phyloP scores from a whole-genome alignment of 2,113 vertebrate genomes.

The Andinoacara biseriatus region DNA sequence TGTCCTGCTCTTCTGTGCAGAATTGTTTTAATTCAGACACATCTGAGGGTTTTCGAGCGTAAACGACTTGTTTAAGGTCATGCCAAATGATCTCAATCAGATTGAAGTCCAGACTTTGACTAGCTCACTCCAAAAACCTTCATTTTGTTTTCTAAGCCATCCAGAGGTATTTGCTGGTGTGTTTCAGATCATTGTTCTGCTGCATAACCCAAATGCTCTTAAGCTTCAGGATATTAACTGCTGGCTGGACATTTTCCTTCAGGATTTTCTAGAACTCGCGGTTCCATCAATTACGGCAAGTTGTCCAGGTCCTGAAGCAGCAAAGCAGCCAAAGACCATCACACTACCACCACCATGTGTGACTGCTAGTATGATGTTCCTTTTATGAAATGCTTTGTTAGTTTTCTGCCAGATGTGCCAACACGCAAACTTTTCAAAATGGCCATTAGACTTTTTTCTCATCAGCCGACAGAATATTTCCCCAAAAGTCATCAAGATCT shows the following conservation, averaged over 20 bases:
- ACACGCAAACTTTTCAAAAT: neutral
- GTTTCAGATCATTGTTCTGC: neutral
- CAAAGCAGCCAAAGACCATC: neutral
- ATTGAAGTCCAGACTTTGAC: neutral
- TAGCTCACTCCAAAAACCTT: neutral
- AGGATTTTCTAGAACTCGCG: neutral
- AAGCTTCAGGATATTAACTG: neutral
- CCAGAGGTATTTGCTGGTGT: neutral
- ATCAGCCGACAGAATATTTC: neutral
- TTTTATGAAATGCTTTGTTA: neutral
- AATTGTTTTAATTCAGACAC: neutral
- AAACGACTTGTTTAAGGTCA: neutral
- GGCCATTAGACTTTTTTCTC: neutral
- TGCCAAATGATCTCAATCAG: neutral
- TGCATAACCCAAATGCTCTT: neutral
- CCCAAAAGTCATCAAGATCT: neutral
- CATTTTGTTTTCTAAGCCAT: neutral
- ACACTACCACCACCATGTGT: neutral
- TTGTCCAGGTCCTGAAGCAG: neutral
- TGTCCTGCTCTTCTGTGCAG: neutral
- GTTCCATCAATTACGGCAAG: neutral
- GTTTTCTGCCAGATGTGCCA: neutral
- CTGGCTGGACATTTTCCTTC: neutral
- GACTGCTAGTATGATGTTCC: neutral
- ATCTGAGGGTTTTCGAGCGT: neutral